Evolutionary conservation across 2,797 vertebrate genomes (phyloP).

Genomic region (Labroides dimidiatus): DNA sequence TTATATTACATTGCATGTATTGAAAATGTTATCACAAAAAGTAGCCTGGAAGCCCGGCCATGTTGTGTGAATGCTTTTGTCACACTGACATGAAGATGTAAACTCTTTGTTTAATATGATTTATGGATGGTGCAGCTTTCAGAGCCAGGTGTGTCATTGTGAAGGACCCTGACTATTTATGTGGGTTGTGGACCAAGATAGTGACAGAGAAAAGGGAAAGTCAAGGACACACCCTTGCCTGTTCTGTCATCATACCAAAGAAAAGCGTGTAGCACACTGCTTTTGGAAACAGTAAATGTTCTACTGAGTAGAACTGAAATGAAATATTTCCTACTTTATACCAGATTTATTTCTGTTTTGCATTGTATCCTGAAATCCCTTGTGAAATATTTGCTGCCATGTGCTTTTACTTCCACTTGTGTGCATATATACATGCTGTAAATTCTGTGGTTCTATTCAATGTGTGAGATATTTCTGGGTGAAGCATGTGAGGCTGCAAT

Average conservation of each 20-base stretch:
- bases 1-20: slow-evolving; percentile 17
- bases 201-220: neutral
- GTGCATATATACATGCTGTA: slow-evolving; percentile 5
- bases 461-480: slow-evolving; percentile 34
- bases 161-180: slow-evolving; percentile 29
- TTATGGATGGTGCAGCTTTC: slow-evolving; percentile 9
- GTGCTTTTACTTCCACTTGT: slow-evolving; percentile 4
- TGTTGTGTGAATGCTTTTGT: slow-evolving; percentile 19
- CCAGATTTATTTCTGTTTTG: neutral
- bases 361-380: slow-evolving; percentile 18
- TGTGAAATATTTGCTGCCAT: slow-evolving; percentile 49
- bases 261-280: neutral
- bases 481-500: slow-evolving; percentile 22
- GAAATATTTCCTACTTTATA: too few relatives aligned
- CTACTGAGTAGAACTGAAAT: too few relatives aligned
- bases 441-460: slow-evolving; percentile 4
- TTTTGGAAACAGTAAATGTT: neutral
- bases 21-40: slow-evolving; percentile 20
- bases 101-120: slow-evolving; percentile 16
- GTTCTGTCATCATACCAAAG: slow-evolving; percentile 7
- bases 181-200: slow-evolving; percentile 20
- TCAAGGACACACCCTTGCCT: slow-evolving; percentile 13
- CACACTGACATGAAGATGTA: slow-evolving; percentile 3
- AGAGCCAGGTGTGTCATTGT: slow-evolving; percentile 13
- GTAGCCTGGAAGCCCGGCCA: slow-evolving; percentile 18